A percentile compares a stretch with the other conserved stretches of the same genome.
phyloP scores from a whole-genome alignment of 2,888 invertebrate genomes.

The Frankliniella intonsa region DNA sequence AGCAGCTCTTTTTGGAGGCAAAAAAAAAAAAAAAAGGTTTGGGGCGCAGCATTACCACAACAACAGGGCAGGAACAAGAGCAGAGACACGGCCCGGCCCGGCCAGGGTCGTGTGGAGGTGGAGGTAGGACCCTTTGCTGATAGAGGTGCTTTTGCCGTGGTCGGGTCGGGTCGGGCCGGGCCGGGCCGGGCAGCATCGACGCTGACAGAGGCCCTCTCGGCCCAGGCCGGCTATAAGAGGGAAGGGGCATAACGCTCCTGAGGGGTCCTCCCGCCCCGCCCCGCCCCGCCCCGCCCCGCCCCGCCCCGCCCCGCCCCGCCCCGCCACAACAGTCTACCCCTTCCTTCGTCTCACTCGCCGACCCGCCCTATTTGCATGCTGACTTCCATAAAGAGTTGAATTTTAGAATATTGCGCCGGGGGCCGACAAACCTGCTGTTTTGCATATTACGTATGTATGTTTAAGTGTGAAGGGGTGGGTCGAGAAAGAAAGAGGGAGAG shows the following conservation, averaged over 20 bases:
- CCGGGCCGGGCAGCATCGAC: background rate
- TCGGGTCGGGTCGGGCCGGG: background rate
- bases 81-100: background rate
- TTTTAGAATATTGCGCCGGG: slow-evolving; percentile 22
- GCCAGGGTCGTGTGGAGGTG: background rate
- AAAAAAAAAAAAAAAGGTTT: background rate
- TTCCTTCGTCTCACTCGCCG: background rate
- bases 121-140: background rate
- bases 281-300: too few relatives aligned
- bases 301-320: too few relatives aligned
- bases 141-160: background rate
- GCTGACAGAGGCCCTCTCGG: background rate
- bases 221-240: too few relatives aligned
- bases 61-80: slow-evolving; percentile 3
- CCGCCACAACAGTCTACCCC: too few relatives aligned
- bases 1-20: background rate
- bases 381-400: slow-evolving; percentile 25
- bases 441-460: slow-evolving; percentile 27
- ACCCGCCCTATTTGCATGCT: slow-evolving; percentile 8
- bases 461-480: slow-evolving; percentile 7
- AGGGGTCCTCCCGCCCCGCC: too few relatives aligned
- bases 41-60: background rate
- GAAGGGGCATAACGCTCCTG: too few relatives aligned
- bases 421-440: slow-evolving; percentile 22
- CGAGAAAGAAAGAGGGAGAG: background rate